Conservation (phyloP, 2,797 vertebrate genomes). For the Acipenser oxyrinchus region DNA sequence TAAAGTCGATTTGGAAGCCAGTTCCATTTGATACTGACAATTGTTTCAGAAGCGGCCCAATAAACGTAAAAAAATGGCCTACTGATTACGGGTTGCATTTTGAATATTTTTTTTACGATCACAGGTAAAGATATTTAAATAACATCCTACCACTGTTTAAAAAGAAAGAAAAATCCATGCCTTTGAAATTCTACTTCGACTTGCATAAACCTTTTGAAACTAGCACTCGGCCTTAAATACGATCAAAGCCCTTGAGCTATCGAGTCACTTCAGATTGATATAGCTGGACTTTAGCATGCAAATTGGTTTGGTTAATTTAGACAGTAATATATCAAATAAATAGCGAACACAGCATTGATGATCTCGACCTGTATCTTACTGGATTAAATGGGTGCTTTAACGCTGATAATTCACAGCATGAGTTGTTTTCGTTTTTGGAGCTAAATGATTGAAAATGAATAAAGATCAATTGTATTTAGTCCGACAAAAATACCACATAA, state of each 20-base stretch:
- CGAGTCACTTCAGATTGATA: no score
- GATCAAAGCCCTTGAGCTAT: no score
- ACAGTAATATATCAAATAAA: neutral
- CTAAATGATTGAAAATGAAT: no score
- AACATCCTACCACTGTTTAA: slow-evolving; percentile 4
- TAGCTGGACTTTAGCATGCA: no score
- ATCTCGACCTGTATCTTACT: no score
- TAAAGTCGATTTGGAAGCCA: slow-evolving; percentile 1
- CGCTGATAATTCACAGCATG: no score
- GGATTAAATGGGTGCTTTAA: no score
- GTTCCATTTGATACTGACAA: slow-evolving; percentile 1
- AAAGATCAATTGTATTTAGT: no score
- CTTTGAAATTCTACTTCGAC: slow-evolving; percentile 11
- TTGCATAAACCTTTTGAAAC: slow-evolving; percentile 13
- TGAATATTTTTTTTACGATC: slow-evolving; percentile 16
- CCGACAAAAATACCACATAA: no score
- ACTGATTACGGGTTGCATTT: slow-evolving; percentile 3
- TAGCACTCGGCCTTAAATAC: neutral
- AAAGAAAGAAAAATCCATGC: neutral
- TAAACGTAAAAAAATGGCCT: neutral
- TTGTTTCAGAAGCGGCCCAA: slow-evolving; percentile 1
- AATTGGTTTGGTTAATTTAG: neutral
- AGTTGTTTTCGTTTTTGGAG: no score
- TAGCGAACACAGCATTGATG: neutral
- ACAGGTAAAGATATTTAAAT: slow-evolving; percentile 15